Conservation (phyloP, 2,888 invertebrate species). For the Junonia oenone region DNA sequence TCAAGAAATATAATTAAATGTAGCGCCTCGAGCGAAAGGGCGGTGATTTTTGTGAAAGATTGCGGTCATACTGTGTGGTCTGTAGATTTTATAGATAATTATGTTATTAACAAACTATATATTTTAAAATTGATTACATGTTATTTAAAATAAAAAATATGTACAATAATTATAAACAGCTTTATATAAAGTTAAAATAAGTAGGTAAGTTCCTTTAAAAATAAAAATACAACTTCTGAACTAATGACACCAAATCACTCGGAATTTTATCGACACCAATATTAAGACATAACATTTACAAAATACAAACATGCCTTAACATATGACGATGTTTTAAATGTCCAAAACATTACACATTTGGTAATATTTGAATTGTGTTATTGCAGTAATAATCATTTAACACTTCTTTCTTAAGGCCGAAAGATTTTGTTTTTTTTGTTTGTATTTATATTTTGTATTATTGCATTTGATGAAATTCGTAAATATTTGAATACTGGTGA, state of each 20-base stretch:
- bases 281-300: too few relatives aligned
- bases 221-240: too few relatives aligned
- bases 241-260: too few relatives aligned
- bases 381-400: background rate
- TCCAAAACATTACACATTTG: background rate
- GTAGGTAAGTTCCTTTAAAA: too few relatives aligned
- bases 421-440: background rate
- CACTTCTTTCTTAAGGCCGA: background rate
- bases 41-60: too few relatives aligned
- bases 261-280: too few relatives aligned
- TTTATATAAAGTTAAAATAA: background rate
- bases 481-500: too few relatives aligned
- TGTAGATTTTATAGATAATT: background rate
- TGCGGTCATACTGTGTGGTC: too few relatives aligned
- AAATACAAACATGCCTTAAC: too few relatives aligned
- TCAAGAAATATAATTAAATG: background rate
- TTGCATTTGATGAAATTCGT: too few relatives aligned
- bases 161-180: background rate
- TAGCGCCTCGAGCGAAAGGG: background rate
- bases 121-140: background rate
- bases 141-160: background rate
- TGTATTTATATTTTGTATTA: background rate
- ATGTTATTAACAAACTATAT: background rate
- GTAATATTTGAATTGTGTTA: background rate
- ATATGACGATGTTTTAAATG: too few relatives aligned